Base-by-base conservation (phyloP, 2,797 vertebrate species). In the Syndactyla subalaris region DNA sequence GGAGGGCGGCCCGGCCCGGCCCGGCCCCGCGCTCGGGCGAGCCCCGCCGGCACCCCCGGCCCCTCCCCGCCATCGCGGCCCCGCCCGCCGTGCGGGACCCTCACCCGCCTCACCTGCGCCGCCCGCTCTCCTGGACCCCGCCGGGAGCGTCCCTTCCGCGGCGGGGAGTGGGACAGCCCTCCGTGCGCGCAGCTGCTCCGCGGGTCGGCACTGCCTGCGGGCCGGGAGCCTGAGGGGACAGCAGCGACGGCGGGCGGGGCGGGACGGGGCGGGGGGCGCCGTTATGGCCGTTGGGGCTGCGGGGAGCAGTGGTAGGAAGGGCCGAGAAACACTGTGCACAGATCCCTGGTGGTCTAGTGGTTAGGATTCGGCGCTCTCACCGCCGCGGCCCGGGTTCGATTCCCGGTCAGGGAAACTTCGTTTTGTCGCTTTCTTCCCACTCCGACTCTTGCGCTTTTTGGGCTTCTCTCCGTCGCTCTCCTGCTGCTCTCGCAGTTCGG, bases 221-320 rank as follows among this genome's bases (percentile, higher is more conserved):
- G 6, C 2, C 17, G 34, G 29, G 29, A 39, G 38, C 38, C 38
- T 39, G 12, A 39, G 38, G 32, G 2, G 6, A 1, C 10, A 14
- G 0, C 12, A 19, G 5, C 4, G 0, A 2, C 9, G 36, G 36
- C 36, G 36, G 36, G 4, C 0, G 1, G 6, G 0, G 0, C 0
- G 0, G 36, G 36, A 3, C 0, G 1, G 6, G 0, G 0, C 0
- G 0, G 3, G 0, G 2, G 1, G 11, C 0, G 13, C 2, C 0
- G 19, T 4, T 6, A 1, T 30, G 2, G 1, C 7, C 0, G 4
- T 41, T 52, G 0, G 0, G 26, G 45, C 59, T 27, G 23, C 7
- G 20, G 0, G 0, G 9, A 32, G 0, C 10, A 34, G 0, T 8
- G 5, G 8, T n/a, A 45, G 2, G 21, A 12, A 32, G 61, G 3